These are phyloP conservation scores for Dysidea cf. avara DNA, from an alignment of 37 sponge, comb jelly and placozoan species.

Conservation along the genomic window DNA sequence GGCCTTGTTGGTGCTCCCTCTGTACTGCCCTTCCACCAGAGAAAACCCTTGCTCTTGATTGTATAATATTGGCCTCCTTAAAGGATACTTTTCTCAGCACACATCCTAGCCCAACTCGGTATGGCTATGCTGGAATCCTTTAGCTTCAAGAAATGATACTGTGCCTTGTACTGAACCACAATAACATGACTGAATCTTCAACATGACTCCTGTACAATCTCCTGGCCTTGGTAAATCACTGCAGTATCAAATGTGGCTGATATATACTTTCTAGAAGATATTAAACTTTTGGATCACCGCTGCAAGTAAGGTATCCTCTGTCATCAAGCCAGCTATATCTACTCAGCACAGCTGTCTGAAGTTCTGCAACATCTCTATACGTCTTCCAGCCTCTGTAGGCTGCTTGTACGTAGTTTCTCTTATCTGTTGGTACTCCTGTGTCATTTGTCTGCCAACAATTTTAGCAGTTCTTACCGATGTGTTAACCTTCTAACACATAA, in stretches of 20 bases:
- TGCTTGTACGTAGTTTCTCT: slow-evolving; percentile 3
- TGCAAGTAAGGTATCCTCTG: too few species aligned
- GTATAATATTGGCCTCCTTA: slow-evolving; percentile 15
- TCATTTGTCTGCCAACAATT: too few species aligned
- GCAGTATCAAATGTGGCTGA: slow-evolving; percentile 5
- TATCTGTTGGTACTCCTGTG: neutral
- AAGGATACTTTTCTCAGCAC: slow-evolving; percentile 4
- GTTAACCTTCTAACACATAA: too few species aligned
- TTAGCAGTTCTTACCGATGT: too few species aligned
- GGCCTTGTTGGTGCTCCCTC: neutral
- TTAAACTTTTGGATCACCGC: too few species aligned
- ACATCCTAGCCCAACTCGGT: slow-evolving; percentile 19
- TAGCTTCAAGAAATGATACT: too few species aligned
- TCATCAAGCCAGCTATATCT: too few species aligned
- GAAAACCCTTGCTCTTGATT: slow-evolving; percentile 24
- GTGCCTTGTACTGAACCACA: slow-evolving; percentile 19
- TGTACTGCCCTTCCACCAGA: neutral
- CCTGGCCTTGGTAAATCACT: neutral
- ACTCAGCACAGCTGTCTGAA: too few species aligned
- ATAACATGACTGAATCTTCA: slow-evolving; percentile 22
- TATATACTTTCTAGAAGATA: too few species aligned
- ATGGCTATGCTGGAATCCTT: slow-evolving; percentile 7
- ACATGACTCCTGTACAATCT: neutral
- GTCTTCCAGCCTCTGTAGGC: too few species aligned
- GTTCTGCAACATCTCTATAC: too few species aligned